Evolutionary conservation across 1,140 invertebrate species (phyloP).

Genomic region (Mactra quadrangularis): DNA sequence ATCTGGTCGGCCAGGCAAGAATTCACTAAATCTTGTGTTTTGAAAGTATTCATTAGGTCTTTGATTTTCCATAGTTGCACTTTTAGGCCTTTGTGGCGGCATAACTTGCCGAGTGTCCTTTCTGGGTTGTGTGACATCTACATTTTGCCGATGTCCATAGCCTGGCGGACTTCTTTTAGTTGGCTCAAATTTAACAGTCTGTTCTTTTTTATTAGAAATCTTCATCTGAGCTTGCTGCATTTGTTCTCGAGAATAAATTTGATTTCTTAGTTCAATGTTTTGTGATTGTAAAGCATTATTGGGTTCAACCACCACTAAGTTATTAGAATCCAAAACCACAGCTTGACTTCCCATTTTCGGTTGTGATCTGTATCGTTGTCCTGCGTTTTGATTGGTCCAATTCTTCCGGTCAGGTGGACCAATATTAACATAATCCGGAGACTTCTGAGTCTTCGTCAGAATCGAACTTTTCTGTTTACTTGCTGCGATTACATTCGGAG

Average conservation of each 20-base stretch:
- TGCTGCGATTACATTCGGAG: too few species aligned
- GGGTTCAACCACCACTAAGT: conserved; percentile 75
- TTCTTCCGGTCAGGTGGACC: background rate
- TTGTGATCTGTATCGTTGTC: background rate
- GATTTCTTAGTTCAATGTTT: conserved; percentile 45
- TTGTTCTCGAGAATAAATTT: conserved; percentile 54
- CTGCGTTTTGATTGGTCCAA: background rate
- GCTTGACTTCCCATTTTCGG: conserved; percentile 45
- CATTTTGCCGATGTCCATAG: conserved; percentile 15
- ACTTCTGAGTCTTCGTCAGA: background rate
- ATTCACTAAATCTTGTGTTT: conserved; percentile 8
- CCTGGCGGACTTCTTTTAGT: background rate
- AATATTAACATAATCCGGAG: conserved; percentile 12
- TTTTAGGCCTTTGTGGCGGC: conserved; percentile 39
- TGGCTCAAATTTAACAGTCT: background rate
- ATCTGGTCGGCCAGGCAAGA: conserved; percentile 10
- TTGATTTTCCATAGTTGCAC: conserved; percentile 32
- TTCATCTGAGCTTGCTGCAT: conserved; percentile 33
- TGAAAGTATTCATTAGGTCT: conserved; percentile 16
- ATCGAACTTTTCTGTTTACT: too few species aligned
- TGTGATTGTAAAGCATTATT: conserved; percentile 72
- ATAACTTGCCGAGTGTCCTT: background rate
- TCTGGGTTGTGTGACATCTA: background rate
- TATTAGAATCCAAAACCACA: conserved; percentile 1
- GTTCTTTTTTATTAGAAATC: conserved; percentile 27